Evolutionary conservation across 2,888 invertebrate species (phyloP), one percentile per base, ranked within the genome.

Genomic region (Tyria jacobaeae): DNA sequence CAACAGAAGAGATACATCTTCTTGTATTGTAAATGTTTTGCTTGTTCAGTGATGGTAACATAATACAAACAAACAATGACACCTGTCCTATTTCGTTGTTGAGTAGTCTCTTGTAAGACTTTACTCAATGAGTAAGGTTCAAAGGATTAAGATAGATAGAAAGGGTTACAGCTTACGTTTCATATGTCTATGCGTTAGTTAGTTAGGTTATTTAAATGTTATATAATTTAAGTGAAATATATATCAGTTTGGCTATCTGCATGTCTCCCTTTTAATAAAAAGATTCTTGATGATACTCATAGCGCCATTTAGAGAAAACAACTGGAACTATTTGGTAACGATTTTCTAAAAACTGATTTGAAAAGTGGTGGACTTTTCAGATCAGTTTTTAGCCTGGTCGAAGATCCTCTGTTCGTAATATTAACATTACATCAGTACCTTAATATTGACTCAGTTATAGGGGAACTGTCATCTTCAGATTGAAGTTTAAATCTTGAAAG

Each of bases 101-200:
- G 50, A 55, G 27, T n/a, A 50, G 4, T 24, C 35, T 50, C 35
- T 71, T 74, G 57, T 72, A 75, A 59, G 73, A 69, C 73, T 75
- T 73, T 62, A 64, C 39, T 49, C n/a, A 15, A n/a, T 14, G n/a
- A 15, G 48, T 53, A 62, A 56, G 58, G 37, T 56, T 24, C 31
- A 39, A 41, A 48, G 60, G 63, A 71, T 73, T 66, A 71, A 27
- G 0, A 17, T 7, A 62, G 62, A 64, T 66, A 48, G 63, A 58
- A 39, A n/a, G 62, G 64, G 62, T 62, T 60, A 64, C 52, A 55
- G 31, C 60, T 52, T 58, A 60, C 58, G 27, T 59, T 59, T 60
- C 69, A 53, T 51, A 60, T 65, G 48, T 49, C 48, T 15, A 21
- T 10, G 44, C 10, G 21, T 5, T 3, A n/a, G n/a, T n/a, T 27